Percentiles rank a stretch among this genome's conserved stretches.
phyloP scores from a whole-genome alignment of 2,888 invertebrate species.

The Acleris sparsana region DNA sequence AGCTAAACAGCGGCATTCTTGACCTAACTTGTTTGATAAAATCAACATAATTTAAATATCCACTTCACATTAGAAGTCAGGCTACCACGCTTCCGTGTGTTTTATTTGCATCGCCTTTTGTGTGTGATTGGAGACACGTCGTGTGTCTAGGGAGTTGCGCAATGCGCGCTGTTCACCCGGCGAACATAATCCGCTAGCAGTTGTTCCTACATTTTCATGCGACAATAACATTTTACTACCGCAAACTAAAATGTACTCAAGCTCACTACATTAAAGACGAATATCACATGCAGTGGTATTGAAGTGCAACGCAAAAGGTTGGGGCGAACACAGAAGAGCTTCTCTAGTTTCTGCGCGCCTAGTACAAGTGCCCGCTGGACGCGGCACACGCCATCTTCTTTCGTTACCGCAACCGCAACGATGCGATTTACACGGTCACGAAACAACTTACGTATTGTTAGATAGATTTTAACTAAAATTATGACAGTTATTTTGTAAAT shows the following conservation, averaged over 20 bases:
- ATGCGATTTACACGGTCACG: conserved; percentile 9
- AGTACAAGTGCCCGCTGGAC: conserved; percentile 72
- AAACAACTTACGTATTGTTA: neutral
- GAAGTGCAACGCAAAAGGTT: conserved; percentile 37
- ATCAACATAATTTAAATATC: conserved; percentile 13
- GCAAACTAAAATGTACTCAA: conserved; percentile 46
- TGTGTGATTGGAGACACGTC: conserved; percentile 61
- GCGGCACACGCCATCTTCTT: conserved; percentile 77
- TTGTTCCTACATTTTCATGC: conserved; percentile 53
- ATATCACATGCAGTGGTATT: conserved; percentile 9
- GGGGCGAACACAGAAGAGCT: conserved; percentile 38
- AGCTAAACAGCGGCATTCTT: neutral
- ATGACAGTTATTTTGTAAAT: too few species aligned
- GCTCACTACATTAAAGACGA: conserved; percentile 9
- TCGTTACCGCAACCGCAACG: conserved; percentile 41
- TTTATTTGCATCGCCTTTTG: conserved; percentile 48
- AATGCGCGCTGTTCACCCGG: conserved; percentile 80
- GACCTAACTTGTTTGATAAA: conserved; percentile 8
- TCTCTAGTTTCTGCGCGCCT: conserved; percentile 55
- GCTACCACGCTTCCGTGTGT: conserved; percentile 5
- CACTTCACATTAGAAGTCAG: conserved; percentile 7
- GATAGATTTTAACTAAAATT: too few species aligned
- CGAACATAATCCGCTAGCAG: conserved; percentile 59
- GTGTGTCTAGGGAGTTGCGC: conserved; percentile 81
- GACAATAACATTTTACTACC: conserved; percentile 42